Conservation (phyloP, 2,113 vertebrate genomes). For the Riparia riparia region DNA sequence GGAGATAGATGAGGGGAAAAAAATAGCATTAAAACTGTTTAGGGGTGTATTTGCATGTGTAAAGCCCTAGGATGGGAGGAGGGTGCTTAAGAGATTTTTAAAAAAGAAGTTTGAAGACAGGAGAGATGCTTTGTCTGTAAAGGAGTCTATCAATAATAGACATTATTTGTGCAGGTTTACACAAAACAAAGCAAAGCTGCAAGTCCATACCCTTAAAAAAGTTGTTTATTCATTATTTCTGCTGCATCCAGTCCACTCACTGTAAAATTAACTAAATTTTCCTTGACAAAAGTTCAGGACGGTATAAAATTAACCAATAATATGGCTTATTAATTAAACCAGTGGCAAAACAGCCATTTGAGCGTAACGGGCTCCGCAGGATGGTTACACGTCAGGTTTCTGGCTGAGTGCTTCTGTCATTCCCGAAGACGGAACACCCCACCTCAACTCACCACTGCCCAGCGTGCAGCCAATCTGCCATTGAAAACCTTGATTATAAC, state of each 20-base stretch:
- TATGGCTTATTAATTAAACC: conserved; percentile 60
- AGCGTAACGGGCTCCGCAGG: not conserved
- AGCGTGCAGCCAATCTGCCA: conserved; percentile 23
- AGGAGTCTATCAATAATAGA: not conserved
- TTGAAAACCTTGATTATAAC: conserved; percentile 42
- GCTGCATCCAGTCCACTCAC: not conserved
- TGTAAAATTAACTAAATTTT: conserved; percentile 37
- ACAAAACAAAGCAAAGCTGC: not conserved
- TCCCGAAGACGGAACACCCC: conserved; percentile 28
- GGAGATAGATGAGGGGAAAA: conserved; percentile 78
- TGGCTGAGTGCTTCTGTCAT: conserved; percentile 24
- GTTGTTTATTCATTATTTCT: conserved; percentile 19
- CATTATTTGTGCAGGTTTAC: not conserved
- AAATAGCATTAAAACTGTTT: conserved; percentile 77
- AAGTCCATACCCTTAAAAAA: not conserved
- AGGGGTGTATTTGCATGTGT: conserved; percentile 74
- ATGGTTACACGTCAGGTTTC: not conserved
- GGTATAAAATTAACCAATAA: conserved; percentile 48
- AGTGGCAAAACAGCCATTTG: conserved; percentile 21
- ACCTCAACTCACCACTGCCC: conserved; percentile 48
- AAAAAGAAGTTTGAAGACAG: conserved; percentile 55
- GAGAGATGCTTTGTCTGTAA: conserved; percentile 26
- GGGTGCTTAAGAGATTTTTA: conserved; percentile 52
- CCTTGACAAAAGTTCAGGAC: conserved; percentile 6
- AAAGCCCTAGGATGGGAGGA: conserved; percentile 63